Base-by-base conservation (phyloP, 2,888 invertebrate genomes). In the Horisme vitalbata region DNA sequence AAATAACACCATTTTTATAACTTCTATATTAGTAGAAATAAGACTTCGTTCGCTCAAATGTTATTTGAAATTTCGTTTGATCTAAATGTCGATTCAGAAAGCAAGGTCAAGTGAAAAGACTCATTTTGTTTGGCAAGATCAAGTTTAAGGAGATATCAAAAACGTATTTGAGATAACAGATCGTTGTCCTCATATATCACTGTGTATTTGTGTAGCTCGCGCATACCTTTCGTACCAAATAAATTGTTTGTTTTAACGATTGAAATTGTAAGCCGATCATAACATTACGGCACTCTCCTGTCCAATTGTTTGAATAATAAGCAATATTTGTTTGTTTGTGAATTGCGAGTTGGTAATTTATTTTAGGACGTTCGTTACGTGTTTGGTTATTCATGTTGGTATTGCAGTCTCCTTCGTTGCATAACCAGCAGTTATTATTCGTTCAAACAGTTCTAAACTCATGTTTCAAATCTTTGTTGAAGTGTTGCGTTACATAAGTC, bases 191-290 rank as follows among this genome's bases (percentile, higher is more conserved):
- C 21, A 21, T n/a, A 52, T 48, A 48, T 58, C 55, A 48, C 8
- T 51, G 56, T 50, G 47, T 64, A 65, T 65, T 62, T 60, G 55
- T 59, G 59, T 45, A 54, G 52, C 71, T 72, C 71, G 66, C 68
- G 67, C 71, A 67, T 67, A 56, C 58, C 58, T 51, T 63, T 72
- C 68, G 71, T 51, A 33, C 45, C 44, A 39, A 46, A 58, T 38
- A 47, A 54, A 57, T 60, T 56, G 56, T 63, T 63, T 59, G 55
- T 56, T 47, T 55, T 28, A 55, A 48, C 10, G 26, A 13, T 30
- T 31, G 15, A 14, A 18, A 26, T 24, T 8, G 9, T 23, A 23
- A 23, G n/a, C 23, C 7, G 23, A 23, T 1, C 7, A 6, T 23
- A 8, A 7, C 7, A 7, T 1, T 9, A 3, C 9, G 12, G 24